These are phyloP conservation scores for Platycheirus albimanus DNA, from an alignment of 2,888 invertebrate species.

Conservation along the genomic window DNA sequence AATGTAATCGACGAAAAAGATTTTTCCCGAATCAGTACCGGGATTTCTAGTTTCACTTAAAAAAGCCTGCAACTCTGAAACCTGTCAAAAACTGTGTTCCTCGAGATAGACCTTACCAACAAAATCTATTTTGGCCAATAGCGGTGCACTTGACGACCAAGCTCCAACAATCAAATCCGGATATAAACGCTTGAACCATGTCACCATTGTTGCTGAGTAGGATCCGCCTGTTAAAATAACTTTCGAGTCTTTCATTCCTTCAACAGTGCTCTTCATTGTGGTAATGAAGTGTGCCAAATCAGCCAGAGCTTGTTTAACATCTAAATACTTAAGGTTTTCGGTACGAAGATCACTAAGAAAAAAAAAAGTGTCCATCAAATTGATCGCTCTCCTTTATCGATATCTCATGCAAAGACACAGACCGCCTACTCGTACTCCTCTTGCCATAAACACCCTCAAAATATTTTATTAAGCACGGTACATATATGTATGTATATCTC, in stretches of 20 bases:
- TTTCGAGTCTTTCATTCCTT: constrained; percentile 80
- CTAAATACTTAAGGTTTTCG: constrained; percentile 85
- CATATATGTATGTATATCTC: too few relatives aligned
- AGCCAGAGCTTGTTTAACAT: constrained; percentile 86
- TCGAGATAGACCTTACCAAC: constrained; percentile 75
- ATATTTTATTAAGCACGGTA: too few relatives aligned
- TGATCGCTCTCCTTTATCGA: too few relatives aligned
- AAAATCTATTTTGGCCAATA: constrained; percentile 86
- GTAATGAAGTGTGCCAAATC: constrained; percentile 86
- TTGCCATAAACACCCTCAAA: too few relatives aligned
- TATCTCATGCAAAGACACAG: too few relatives aligned
- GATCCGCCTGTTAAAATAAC: constrained; percentile 86
- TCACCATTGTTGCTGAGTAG: constrained; percentile 87
- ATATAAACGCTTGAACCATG: constrained; percentile 87
- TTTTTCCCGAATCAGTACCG: too few relatives aligned
- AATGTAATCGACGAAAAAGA: too few relatives aligned
- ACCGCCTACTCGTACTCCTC: too few relatives aligned
- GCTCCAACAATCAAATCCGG: constrained; percentile 85
- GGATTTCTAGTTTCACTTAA: too few relatives aligned
- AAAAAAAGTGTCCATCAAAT: not conserved
- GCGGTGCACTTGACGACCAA: constrained; percentile 87
- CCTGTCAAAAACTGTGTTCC: constrained; percentile 70
- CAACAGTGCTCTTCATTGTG: constrained; percentile 80
- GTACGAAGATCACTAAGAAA: constrained; percentile 83
- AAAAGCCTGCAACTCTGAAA: too few relatives aligned